Conservation (phyloP, 2,888 invertebrate genomes). For the Panzeria rudis region DNA sequence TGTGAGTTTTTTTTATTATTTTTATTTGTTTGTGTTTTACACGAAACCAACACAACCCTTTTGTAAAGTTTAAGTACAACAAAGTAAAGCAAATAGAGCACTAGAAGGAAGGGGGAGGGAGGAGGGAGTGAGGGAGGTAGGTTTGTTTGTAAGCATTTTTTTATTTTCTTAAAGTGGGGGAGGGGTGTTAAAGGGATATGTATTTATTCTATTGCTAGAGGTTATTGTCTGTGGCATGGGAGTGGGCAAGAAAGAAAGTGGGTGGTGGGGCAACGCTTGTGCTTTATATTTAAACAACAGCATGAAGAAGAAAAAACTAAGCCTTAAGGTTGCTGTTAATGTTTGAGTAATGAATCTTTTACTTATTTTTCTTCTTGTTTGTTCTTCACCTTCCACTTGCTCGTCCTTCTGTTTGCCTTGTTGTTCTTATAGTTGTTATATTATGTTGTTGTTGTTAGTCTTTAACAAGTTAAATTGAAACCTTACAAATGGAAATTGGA, state of each 20-base stretch:
- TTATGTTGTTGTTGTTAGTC: constrained; percentile 20
- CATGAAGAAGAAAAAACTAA: constrained; percentile 4
- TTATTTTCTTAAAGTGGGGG: not conserved
- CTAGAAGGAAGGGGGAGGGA: constrained; percentile 3
- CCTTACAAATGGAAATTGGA: constrained; percentile 50
- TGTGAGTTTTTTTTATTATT: constrained; percentile 34
- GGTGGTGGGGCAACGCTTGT: constrained; percentile 17
- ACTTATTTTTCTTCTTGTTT: constrained; percentile 33
- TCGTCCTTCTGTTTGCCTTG: constrained; percentile 29
- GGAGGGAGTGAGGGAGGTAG: not conserved
- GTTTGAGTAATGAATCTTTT: constrained; percentile 69
- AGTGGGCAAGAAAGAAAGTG: not conserved
- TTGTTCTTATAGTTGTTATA: constrained; percentile 10
- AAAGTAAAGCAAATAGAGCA: constrained; percentile 61
- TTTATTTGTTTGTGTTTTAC: constrained; percentile 45
- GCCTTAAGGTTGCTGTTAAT: constrained; percentile 66
- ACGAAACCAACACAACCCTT: constrained; percentile 62
- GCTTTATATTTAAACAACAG: constrained; percentile 11
- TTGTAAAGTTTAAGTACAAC: constrained; percentile 63
- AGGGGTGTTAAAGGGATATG: not conserved
- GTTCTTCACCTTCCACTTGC: constrained; percentile 54
- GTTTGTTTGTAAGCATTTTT: not conserved
- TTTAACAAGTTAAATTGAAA: constrained; percentile 54
- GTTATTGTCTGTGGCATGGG: constrained; percentile 12
- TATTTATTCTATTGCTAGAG: constrained; percentile 20